Conservation (phyloP, 2,797 vertebrate genomes). For the Micromesistius poutassou region DNA sequence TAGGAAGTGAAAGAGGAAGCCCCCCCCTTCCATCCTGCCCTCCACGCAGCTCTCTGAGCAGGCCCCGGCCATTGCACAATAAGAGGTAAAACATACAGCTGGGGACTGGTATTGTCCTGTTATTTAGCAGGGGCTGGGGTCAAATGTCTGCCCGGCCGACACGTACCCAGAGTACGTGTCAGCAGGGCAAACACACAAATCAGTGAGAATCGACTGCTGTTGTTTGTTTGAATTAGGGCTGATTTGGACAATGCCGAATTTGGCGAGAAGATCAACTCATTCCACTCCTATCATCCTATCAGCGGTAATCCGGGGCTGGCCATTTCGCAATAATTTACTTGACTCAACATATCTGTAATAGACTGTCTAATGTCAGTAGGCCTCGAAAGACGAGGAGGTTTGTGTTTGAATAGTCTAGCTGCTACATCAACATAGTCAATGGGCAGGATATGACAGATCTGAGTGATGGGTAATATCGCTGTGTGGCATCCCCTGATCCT, state of each 20-base stretch:
- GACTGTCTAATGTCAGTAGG: slow-evolving; percentile 17
- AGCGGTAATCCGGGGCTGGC: not conserved
- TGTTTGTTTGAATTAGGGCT: slow-evolving; percentile 10
- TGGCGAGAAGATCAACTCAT: slow-evolving; percentile 31
- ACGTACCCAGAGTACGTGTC: slow-evolving; percentile 36
- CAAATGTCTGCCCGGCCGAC: slow-evolving; percentile 58
- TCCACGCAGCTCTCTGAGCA: slow-evolving; percentile 52
- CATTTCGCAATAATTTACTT: slow-evolving; percentile 10
- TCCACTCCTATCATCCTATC: slow-evolving; percentile 15
- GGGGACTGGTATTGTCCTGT: slow-evolving; percentile 56
- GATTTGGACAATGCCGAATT: slow-evolving; percentile 32
- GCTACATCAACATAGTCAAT: slow-evolving; percentile 27
- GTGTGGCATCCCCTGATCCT: slow-evolving; percentile 29
- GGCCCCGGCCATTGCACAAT: slow-evolving; percentile 58
- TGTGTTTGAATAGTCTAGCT: slow-evolving; percentile 32
- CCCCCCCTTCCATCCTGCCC: slow-evolving; percentile 64
- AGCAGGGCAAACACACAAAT: slow-evolving; percentile 30
- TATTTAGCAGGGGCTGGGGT: slow-evolving; percentile 33
- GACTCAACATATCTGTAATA: slow-evolving; percentile 36
- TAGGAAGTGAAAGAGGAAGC: slow-evolving; percentile 84
- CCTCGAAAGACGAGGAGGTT: slow-evolving; percentile 18
- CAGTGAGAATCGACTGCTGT: slow-evolving; percentile 31
- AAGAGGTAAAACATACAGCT: slow-evolving; percentile 61
- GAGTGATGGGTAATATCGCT: slow-evolving; percentile 34
- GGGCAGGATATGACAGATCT: slow-evolving; percentile 44